These are phyloP conservation scores for Nyctibius grandis DNA, from an alignment of 2,797 vertebrate genomes.

Conservation along the genomic window DNA sequence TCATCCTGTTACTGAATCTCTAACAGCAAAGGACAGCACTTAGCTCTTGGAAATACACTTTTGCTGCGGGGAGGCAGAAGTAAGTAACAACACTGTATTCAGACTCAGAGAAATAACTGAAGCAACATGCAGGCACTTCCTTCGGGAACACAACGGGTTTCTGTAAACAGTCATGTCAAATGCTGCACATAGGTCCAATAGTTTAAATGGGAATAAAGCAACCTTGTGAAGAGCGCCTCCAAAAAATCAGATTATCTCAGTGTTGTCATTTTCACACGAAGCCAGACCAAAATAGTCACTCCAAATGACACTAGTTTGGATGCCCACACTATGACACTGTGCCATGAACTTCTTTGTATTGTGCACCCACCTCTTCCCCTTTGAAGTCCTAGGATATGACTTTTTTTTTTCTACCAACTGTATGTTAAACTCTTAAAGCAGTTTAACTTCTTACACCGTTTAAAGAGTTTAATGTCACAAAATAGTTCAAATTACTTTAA, in stretches of 20 bases:
- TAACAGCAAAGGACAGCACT: not conserved
- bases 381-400: not conserved
- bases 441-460: not conserved
- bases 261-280: not conserved
- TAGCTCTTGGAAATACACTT: not conserved
- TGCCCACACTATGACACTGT: not conserved
- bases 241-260: not conserved
- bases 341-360: not conserved
- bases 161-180: not conserved
- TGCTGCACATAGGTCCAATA: not conserved
- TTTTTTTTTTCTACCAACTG: not conserved
- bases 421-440: not conserved
- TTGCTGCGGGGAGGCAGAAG: not conserved
- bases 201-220: not conserved
- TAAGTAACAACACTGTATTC: not conserved
- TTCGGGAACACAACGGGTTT: rapidly evolving
- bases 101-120: not conserved
- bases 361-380: not conserved
- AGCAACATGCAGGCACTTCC: not conserved
- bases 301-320: not conserved
- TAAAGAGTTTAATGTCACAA: not conserved
- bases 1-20: not conserved
- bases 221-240: not conserved
- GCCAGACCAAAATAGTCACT: not conserved
- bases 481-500: not conserved